Base-by-base conservation (phyloP, 2,113 vertebrate species). In the Podarcis muralis region DNA sequence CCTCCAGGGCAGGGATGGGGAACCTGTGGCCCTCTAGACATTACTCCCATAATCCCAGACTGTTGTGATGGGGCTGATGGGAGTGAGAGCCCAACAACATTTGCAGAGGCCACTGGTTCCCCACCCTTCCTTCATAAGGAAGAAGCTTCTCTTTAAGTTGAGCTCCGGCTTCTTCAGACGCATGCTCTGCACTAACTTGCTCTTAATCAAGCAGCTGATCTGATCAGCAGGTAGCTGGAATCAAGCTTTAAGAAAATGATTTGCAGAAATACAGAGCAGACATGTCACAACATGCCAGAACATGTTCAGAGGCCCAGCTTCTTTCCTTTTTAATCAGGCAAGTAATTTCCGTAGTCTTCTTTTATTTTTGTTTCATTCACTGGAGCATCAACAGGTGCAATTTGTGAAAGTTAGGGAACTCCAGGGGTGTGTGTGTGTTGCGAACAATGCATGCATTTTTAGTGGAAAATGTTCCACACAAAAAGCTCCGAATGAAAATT, bases 211-310 rank as follows among this genome's bases (percentile, higher is more conserved):
- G 62, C 76, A 79, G 37, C 85, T 79, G 85, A 79, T 62, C 11
- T 32, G 62, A 79, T 87, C 85, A 86, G 85, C 85, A 87, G 85
- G 75, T 79, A 87, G 76, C 75, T 69, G 76, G 77, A 87, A 79
- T 79, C 59, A 87, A 69, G 37, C 75, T 86, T 11, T 27, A 88
- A 88, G 59, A 86, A 71, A 81, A 8, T 15, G 5, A 82, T 76
- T 83, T 88, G 15, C 57, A 77, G 72, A 77, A 86, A 37, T 86
- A 78, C 12, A 66, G 18, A 77, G 27, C 25, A 66, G 57, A 78
- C 74, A 66, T 66, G 74, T 86, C 74, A 77, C 74, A 77, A 86
- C 84, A 66, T 86, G 84, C 40, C 35, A 65, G 57, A 85, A 75
- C 23, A 40, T 65, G 66, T 71, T 66, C 82, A n/a, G 53, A 40